Evolutionary conservation across 2,797 vertebrate species (phyloP).

Genomic region (Myotis daubentonii): DNA sequence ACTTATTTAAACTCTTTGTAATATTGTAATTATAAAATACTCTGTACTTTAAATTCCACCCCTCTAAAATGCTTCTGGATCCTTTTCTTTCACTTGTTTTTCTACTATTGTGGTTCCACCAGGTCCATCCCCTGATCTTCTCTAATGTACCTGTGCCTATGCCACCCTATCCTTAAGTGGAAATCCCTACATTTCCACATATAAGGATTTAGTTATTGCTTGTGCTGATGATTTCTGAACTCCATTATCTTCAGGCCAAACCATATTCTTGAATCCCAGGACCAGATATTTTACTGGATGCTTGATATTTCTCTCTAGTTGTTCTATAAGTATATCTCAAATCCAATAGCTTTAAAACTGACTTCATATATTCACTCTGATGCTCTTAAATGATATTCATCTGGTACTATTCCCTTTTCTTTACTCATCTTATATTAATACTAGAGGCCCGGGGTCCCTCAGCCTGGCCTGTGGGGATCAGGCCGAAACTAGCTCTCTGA

Average conservation of each 20-base stretch:
- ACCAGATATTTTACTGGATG: neutral
- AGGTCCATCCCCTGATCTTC: neutral
- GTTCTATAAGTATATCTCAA: neutral
- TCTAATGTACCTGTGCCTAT: neutral
- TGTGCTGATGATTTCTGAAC: neutral
- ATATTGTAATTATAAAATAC: neutral
- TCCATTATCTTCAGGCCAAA: neutral
- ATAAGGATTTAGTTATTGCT: neutral
- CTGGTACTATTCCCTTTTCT: neutral
- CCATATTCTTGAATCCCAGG: neutral
- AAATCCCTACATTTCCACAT: neutral
- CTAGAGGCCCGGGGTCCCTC: no score
- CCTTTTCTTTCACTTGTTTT: neutral
- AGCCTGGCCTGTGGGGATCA: no score
- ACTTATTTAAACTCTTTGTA: neutral
- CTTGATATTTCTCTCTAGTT: neutral
- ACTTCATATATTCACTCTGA: neutral
- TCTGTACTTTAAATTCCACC: neutral
- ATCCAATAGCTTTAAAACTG: neutral
- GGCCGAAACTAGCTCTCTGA: no score
- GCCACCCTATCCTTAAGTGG: neutral
- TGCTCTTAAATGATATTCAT: neutral
- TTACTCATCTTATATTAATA: neutral
- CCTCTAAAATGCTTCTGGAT: neutral
- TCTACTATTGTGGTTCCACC: neutral